These are phyloP conservation scores for Drosophila takahashii DNA, from an alignment of 1,140 invertebrate species.

Conservation along the genomic window DNA sequence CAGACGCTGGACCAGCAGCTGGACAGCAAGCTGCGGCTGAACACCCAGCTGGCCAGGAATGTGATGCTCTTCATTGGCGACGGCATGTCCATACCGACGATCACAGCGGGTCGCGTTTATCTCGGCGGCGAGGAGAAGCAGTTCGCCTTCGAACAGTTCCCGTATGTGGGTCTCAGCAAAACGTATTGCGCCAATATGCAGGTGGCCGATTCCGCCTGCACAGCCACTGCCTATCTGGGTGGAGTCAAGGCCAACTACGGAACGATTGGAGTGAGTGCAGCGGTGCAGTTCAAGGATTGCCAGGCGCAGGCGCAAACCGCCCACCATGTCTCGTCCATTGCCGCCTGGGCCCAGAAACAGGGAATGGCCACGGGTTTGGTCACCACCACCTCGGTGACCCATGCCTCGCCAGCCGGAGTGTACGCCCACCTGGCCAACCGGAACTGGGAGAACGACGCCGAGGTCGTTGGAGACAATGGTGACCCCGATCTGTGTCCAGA, in stretches of 20 bases:
- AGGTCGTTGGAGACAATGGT: constrained; percentile 84
- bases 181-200: constrained; percentile 91
- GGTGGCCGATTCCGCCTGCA: constrained; percentile 88
- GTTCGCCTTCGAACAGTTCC: constrained; percentile 88
- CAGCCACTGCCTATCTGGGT: constrained; percentile 90
- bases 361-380: constrained; percentile 89
- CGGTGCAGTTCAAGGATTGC: constrained; percentile 87
- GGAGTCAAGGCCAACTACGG: constrained; percentile 93
- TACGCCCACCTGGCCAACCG: constrained; percentile 91
- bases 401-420: constrained; percentile 90
- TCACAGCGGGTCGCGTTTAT: constrained; percentile 88
- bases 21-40: constrained; percentile 76
- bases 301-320: constrained; percentile 85
- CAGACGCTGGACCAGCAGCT: constrained; percentile 72
- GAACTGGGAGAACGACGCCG: constrained; percentile 91
- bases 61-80: constrained; percentile 91
- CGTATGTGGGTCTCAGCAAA: constrained; percentile 83
- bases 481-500: constrained; percentile 86
- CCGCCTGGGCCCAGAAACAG: constrained; percentile 89
- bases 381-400: constrained; percentile 92
- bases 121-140: constrained; percentile 89
- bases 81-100: constrained; percentile 90
- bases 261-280: constrained; percentile 90
- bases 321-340: constrained; percentile 88
- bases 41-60: constrained; percentile 88